phyloP scores from a whole-genome alignment of 1,140 invertebrate species.

The Galendromus occidentalis region DNA sequence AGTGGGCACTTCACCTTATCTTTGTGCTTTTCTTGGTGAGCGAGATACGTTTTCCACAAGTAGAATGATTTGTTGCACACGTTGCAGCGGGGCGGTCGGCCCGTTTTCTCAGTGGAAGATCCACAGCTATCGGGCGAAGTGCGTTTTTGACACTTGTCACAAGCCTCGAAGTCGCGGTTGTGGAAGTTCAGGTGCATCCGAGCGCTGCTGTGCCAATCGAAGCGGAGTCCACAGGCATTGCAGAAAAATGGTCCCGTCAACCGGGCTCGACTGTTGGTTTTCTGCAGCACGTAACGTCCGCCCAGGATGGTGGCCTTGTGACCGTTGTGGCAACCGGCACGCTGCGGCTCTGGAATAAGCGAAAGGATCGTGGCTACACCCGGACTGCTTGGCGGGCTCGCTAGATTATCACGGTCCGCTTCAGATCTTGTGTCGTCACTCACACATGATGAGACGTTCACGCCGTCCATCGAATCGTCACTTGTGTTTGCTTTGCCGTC shows the following conservation, averaged over 20 bases:
- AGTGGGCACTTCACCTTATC: slow-evolving; percentile 3
- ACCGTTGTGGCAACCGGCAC: neutral
- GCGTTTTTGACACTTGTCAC: neutral
- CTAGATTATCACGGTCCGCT: neutral
- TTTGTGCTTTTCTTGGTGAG: slow-evolving; percentile 2
- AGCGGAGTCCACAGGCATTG: neutral
- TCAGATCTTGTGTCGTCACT: neutral
- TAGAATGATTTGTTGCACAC: slow-evolving; percentile 3
- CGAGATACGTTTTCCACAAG: slow-evolving; percentile 1
- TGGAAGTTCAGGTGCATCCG: slow-evolving; percentile 5
- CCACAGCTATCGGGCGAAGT: neutral
- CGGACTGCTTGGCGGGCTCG: neutral
- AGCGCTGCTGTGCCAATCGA: slow-evolving; percentile 7
- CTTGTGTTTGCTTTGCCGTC: neutral
- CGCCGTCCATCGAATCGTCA: too few relatives aligned
- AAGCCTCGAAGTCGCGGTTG: neutral
- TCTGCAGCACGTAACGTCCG: neutral
- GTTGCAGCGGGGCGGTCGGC: neutral
- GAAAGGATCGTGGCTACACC: slow-evolving; percentile 1
- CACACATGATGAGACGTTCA: too few relatives aligned
- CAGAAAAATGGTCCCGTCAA: neutral
- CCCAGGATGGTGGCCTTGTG: slow-evolving; percentile 2
- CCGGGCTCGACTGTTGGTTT: neutral
- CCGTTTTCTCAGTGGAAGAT: neutral
- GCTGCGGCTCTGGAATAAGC: neutral